Evolutionary conservation across 2,797 vertebrate species (phyloP), one percentile per base, ranked within the genome.

Genomic region (Gobio occitaniae): DNA sequence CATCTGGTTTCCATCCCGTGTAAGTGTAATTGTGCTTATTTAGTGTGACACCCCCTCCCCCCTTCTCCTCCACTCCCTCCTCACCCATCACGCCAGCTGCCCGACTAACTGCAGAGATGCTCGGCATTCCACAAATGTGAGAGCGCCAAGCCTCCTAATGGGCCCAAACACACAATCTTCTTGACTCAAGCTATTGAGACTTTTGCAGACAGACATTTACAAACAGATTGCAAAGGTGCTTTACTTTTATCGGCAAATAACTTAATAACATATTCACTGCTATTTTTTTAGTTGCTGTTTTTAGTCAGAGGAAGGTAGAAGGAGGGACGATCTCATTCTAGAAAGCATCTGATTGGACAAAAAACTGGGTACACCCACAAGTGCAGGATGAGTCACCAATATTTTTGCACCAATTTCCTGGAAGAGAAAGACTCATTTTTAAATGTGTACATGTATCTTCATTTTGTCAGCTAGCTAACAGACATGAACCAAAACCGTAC

Each of bases 21-120:
- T 68, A 80, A 89, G 90, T 92, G 89, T 93, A 93, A 92, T 92
- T 89, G 89, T 92, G 91, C 89, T 89, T 91, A 86, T 87, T 88
- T 88, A 86, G 54, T 86, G 88, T 88, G 82, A 87, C 79, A 84
- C 78, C 61, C 70, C 41, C 41, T 44, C 41, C 77, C 71, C 54
- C 41, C 41, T 79, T 68, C 78, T 68, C 44, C 44, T 41, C 12
- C 21, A 38, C 54, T 68, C 66, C 80, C 65, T 50, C 47, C 84
- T 68, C 77, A 59, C 70, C 65, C 75, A 59, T 71, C 66, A 52
- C 79, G 78, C 86, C 89, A 89, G 88, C 88, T 90, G 87, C 85
- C 87, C 36, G 61, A 86, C 78, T 77, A 81, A 87, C 80, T 90
- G 87, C 86, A 87, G 63, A 83, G 87, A 91, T 90, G 59, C 85